Evolutionary conservation across 2,888 invertebrate genomes (phyloP), one percentile per base, ranked within the genome.

Genomic region (Xestia c-nigrum): DNA sequence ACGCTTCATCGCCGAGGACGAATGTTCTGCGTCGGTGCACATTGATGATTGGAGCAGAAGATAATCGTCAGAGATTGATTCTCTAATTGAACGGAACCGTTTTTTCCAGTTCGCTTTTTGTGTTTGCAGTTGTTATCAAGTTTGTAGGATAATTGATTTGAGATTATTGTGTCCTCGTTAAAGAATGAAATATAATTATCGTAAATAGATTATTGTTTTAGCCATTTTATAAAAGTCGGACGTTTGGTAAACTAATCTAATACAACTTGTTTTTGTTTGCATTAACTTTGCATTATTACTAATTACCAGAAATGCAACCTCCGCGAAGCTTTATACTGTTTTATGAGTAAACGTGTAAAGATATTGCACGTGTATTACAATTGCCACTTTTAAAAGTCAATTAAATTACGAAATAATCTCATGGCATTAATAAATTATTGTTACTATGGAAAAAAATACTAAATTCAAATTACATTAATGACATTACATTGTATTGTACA

Each of bases 1-100:
- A 72, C 65, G 40, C 50, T 72, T 55, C 61, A 77, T 43, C 52
- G 21, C 64, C 57, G 68, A 72, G 71, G 52, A n/a, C 50, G 14
- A 57, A 14, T n/a, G 83, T 86, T 83, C 83, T 82, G 78, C 84
- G 69, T 59, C 50, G n/a, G 61, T 16, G 72, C 40, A 70, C 67
- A 59, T 50, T 3, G 5, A 21, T 57, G 14, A 50, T 21, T 14
- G 10, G 21, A 19, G 24, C 16, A 61, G 5, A 46, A 78, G 38
- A 52, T 40, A 57, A 57, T 69, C 40, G 61, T 31, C 24, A 43
- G n/a, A 76, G 67, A 76, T 69, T 55, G 24, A 21, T 83, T 82
- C 38, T 52, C 14, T 66, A 83, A 83, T 66, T 63, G 31, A 76
- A 38, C 67, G 82, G 76, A 82, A 82, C 65, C 5, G 16, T 16